A percentile compares a stretch with the other conserved stretches of the same genome.
These are phyloP conservation scores for Hyppa rectilinea DNA, from an alignment of 2,888 invertebrate genomes.

Conservation along the genomic window DNA sequence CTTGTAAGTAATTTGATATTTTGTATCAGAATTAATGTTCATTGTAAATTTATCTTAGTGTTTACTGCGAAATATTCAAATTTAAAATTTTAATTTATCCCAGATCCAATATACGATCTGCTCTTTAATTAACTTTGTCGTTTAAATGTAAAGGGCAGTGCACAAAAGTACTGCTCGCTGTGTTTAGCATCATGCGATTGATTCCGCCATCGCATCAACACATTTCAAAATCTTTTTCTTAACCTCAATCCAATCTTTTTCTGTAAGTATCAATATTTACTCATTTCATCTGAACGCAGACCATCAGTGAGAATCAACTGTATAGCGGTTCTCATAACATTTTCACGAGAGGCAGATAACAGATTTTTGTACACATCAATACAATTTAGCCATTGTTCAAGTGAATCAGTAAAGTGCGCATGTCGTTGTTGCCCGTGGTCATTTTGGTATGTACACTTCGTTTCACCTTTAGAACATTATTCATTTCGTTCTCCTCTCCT, in stretches of 20 bases:
- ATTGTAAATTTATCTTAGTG: background rate
- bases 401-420: conserved; percentile 15
- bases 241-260: background rate
- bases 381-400: conserved; percentile 44
- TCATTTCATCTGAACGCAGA: background rate
- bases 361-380: conserved; percentile 31
- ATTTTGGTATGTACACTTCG: background rate
- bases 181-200: background rate
- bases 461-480: background rate
- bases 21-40: background rate
- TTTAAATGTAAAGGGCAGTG: background rate
- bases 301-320: conserved; percentile 38
- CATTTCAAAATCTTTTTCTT: background rate
- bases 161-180: background rate
- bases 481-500: background rate
- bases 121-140: background rate
- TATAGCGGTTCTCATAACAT: conserved; percentile 48
- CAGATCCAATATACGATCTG: no score
- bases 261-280: conserved; percentile 42
- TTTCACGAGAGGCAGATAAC: background rate
- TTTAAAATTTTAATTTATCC: no score
- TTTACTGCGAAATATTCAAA: background rate
- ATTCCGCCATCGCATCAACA: conserved; percentile 9
- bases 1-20: conserved; percentile 7
- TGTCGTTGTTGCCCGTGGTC: background rate